These are phyloP conservation scores for Falco concolor DNA, from an alignment of 2,797 vertebrate genomes.

Conservation along the genomic window DNA sequence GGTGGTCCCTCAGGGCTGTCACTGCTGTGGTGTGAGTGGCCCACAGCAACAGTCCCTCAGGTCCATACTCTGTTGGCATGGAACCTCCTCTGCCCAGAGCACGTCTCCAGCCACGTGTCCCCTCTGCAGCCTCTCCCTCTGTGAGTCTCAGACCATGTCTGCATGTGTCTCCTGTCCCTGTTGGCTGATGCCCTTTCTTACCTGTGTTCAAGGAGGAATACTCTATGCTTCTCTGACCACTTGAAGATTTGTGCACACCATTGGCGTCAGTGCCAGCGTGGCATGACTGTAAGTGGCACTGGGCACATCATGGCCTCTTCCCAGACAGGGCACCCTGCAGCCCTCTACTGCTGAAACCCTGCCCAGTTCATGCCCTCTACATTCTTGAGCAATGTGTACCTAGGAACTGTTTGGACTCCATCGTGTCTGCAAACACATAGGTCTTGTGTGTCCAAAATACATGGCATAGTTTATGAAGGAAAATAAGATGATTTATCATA, in stretches of 20 bases:
- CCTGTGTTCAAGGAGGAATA: background rate
- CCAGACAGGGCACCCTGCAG: background rate
- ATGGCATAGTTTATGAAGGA: background rate
- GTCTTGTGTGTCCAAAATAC: background rate
- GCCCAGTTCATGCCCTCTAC: accelerated
- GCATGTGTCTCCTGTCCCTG: background rate
- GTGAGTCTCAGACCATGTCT: background rate
- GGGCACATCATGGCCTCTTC: background rate
- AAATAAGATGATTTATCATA: background rate
- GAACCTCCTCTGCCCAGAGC: background rate
- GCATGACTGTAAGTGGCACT: accelerated
- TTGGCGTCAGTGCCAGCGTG: background rate
- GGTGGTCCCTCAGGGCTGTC: background rate
- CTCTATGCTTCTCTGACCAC: background rate
- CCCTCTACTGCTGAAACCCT: background rate
- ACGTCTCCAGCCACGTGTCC: background rate
- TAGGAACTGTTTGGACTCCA: background rate
- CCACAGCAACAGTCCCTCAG: background rate
- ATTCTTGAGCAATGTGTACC: background rate
- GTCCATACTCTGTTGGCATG: background rate
- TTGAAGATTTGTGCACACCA: background rate
- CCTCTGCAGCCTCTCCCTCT: background rate
- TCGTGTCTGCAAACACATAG: background rate
- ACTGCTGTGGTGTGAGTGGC: background rate
- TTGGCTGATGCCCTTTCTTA: background rate